Evolutionary conservation across 2,113 vertebrate species (phyloP).

Genomic region (Hypomesus transpacificus): DNA sequence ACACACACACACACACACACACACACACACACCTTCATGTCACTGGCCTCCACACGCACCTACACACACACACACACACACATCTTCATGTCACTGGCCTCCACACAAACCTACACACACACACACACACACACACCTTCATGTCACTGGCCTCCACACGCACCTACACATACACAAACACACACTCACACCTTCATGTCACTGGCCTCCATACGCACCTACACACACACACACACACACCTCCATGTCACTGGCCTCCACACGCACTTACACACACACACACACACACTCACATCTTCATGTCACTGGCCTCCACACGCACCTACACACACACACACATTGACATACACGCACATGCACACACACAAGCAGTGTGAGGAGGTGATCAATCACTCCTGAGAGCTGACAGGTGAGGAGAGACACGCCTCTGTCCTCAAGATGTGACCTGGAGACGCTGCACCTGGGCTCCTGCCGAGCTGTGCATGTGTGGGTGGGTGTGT

Average conservation of each 20-base stretch:
- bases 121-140: constrained; percentile 6
- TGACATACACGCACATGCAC: too few relatives aligned
- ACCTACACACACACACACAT: too few relatives aligned
- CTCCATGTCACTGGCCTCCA: constrained; percentile 7
- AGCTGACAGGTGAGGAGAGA: background rate
- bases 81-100: constrained; percentile 9
- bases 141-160: constrained; percentile 3
- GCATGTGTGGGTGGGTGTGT: too few relatives aligned
- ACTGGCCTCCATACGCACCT: background rate
- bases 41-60: background rate
- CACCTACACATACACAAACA: background rate
- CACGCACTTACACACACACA: too few relatives aligned
- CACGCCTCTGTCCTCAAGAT: constrained; percentile 1
- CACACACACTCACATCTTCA: constrained; percentile 6
- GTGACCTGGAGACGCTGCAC: background rate
- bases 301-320: constrained; percentile 4
- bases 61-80: background rate
- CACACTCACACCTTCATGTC: constrained; percentile 10
- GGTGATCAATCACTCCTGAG: constrained; percentile 11
- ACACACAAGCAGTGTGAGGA: constrained; percentile 1
- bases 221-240: background rate
- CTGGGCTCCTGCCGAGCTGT: background rate
- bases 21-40: constrained; percentile 11
- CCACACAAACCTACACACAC: background rate
- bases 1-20: too few relatives aligned